phyloP scores from a whole-genome alignment of 2,797 vertebrate species.

The Molossus alvarezi region DNA sequence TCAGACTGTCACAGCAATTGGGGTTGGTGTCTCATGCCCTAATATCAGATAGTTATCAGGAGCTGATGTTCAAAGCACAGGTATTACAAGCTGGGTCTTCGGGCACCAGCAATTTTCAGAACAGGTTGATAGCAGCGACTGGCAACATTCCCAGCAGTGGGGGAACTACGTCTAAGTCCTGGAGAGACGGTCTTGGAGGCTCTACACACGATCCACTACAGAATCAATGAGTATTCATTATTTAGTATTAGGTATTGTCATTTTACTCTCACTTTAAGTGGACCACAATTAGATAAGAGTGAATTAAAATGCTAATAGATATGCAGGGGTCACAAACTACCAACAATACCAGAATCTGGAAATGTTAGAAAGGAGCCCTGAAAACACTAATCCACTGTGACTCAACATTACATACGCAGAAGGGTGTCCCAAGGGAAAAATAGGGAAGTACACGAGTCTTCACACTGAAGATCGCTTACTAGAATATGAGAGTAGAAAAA shows the following conservation, averaged over 20 bases:
- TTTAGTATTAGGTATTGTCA: neutral
- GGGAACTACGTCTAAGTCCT: neutral
- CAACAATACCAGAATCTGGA: neutral
- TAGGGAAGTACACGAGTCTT: neutral
- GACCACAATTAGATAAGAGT: neutral
- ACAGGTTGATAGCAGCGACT: neutral
- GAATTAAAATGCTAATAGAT: neutral
- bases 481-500: neutral
- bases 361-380: neutral
- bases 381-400: neutral
- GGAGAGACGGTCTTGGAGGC: neutral
- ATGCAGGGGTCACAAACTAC: neutral
- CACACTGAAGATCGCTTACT: neutral
- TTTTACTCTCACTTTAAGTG: neutral
- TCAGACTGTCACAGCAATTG: neutral
- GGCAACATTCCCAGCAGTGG: neutral
- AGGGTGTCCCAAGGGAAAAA: neutral
- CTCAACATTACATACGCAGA: neutral
- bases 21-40: neutral
- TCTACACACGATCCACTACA: neutral
- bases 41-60: neutral
- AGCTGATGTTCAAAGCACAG: neutral
- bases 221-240: neutral
- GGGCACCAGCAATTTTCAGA: neutral
- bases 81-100: neutral